Evolutionary conservation across 2,113 vertebrate species (phyloP).

Genomic region (Meleagris gallopavo): DNA sequence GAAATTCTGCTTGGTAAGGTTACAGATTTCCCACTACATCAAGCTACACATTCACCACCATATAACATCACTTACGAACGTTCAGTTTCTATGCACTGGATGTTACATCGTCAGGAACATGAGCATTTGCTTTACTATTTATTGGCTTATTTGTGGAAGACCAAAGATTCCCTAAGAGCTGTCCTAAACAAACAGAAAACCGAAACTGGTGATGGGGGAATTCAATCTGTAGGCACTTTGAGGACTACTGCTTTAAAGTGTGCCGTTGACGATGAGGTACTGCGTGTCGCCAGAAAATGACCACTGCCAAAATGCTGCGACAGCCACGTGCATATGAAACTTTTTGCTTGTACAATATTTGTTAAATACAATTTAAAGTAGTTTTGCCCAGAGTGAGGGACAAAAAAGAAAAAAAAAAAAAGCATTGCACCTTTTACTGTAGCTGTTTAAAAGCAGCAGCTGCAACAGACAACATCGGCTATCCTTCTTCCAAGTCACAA

Average conservation of each 20-base stretch:
- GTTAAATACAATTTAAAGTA: slow-evolving; percentile 64
- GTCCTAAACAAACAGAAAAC: slow-evolving; percentile 67
- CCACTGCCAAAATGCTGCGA: slow-evolving; percentile 57
- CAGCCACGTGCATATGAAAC: slow-evolving; percentile 57
- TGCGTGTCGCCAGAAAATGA: slow-evolving; percentile 44
- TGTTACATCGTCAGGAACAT: background rate
- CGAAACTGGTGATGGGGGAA: slow-evolving; percentile 62
- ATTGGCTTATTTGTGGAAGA: slow-evolving; percentile 73
- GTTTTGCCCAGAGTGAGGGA: slow-evolving; percentile 57
- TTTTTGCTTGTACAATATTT: slow-evolving; percentile 55
- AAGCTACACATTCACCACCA: background rate
- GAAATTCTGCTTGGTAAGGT: background rate
- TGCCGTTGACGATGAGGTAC: slow-evolving; percentile 77
- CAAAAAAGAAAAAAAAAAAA: background rate
- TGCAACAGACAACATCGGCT: background rate
- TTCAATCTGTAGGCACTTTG: slow-evolving; percentile 79
- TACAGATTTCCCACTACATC: background rate
- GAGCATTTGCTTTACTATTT: slow-evolving; percentile 34
- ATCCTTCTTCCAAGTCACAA: slow-evolving; percentile 30
- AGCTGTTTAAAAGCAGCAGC: slow-evolving; percentile 32
- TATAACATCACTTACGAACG: background rate
- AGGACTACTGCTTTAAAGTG: slow-evolving; percentile 73
- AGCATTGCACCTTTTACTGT: slow-evolving; percentile 47
- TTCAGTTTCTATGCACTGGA: background rate
- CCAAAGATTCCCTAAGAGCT: slow-evolving; percentile 67